These are phyloP conservation scores for Ephestia elutella DNA, from an alignment of 1,140 invertebrate species.

Conservation along the genomic window DNA sequence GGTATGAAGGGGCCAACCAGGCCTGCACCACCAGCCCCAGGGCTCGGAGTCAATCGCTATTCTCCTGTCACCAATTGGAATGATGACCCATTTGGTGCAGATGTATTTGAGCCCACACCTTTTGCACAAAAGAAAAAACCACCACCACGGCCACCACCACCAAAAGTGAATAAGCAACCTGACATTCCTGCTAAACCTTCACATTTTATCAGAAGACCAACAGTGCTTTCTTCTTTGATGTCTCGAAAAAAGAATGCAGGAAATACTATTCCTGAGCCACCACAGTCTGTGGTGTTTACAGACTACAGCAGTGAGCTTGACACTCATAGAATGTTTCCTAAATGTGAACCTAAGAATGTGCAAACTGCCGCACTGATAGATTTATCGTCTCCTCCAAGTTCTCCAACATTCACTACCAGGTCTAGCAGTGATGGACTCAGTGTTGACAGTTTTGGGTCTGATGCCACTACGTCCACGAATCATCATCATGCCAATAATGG, in stretches of 20 bases:
- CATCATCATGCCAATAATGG: conserved; percentile 73
- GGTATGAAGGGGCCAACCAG: conserved; percentile 68
- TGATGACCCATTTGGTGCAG: conserved; percentile 64
- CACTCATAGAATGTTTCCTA: conserved; percentile 57
- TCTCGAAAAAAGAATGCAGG: conserved; percentile 57
- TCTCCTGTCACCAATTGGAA: conserved; percentile 66
- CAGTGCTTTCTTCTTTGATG: conserved; percentile 65
- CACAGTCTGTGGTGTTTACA: conserved; percentile 31
- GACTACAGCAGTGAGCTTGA: conserved; percentile 66
- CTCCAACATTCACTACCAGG: conserved; percentile 82
- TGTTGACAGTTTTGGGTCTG: conserved; percentile 83
- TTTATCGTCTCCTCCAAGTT: conserved; percentile 80
- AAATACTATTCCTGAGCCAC: conserved; percentile 28
- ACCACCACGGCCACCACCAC: conserved; percentile 73
- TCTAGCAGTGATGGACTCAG: conserved; percentile 83
- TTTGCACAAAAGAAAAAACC: conserved; percentile 69
- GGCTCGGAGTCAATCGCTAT: conserved; percentile 44
- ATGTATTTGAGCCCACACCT: conserved; percentile 67
- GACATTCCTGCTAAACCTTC: conserved; percentile 59
- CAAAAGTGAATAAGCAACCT: conserved; percentile 59
- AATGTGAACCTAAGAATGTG: conserved; percentile 62
- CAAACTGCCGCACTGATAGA: conserved; percentile 75
- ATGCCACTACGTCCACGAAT: conserved; percentile 78
- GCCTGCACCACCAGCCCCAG: conserved; percentile 59
- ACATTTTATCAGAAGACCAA: conserved; percentile 69